A percentile compares a stretch with the other conserved stretches of the same genome.
phyloP scores from a whole-genome alignment of 2,888 invertebrate genomes.

The Drosophila kokeensis region DNA sequence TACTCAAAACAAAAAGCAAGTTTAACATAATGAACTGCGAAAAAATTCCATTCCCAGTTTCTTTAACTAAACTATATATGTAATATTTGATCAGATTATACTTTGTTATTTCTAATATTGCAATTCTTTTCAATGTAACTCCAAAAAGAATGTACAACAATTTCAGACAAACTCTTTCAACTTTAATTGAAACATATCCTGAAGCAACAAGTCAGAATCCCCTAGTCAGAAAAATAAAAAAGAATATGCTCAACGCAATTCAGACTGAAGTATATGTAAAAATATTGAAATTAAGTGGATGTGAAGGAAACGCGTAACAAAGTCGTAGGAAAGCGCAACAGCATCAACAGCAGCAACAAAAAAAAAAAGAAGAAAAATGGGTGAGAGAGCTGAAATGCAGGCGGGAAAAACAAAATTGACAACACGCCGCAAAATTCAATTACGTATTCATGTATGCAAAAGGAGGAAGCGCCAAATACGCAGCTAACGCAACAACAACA shows the following conservation, averaged over 20 bases:
- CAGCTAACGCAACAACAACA: conserved; percentile 47
- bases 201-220: conserved; percentile 53
- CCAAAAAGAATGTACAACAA: neutral
- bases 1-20: neutral
- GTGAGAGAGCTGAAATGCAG: conserved; percentile 46
- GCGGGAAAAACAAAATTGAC: conserved; percentile 75
- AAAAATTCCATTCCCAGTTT: neutral
- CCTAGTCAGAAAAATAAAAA: conserved; percentile 7
- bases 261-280: conserved; percentile 39
- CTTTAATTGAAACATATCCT: conserved; percentile 33
- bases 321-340: conserved; percentile 55
- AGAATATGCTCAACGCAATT: conserved; percentile 23
- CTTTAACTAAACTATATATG: neutral
- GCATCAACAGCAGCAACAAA: conserved; percentile 30
- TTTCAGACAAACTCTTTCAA: neutral
- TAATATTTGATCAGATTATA: neutral
- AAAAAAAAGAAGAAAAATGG: conserved; percentile 1
- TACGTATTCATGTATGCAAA: conserved; percentile 79
- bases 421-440: conserved; percentile 79
- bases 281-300: conserved; percentile 60
- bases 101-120: neutral
- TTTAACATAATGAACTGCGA: neutral
- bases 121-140: neutral
- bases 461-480: conserved; percentile 75
- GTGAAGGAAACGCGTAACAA: conserved; percentile 44